A percentile compares a stretch with the other conserved stretches of the same genome.
phyloP scores from a whole-genome alignment of 2,888 invertebrate genomes.

The Nasonovia ribisnigri region DNA sequence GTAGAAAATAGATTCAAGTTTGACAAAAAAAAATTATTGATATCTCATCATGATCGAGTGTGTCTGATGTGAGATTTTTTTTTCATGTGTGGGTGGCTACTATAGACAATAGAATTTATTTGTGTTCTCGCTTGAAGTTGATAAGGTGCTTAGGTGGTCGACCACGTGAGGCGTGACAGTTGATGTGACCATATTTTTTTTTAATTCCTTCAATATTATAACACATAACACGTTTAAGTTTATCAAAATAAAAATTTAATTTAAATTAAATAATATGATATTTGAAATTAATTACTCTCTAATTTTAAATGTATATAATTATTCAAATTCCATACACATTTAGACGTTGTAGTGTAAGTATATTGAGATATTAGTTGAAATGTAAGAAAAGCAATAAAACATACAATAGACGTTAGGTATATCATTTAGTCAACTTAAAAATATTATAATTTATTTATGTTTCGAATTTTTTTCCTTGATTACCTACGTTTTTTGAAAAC shows the following conservation, averaged over 20 bases:
- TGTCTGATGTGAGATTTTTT: not conserved
- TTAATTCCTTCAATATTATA: not conserved
- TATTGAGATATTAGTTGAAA: not conserved
- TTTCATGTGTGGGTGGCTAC: fast-evolving
- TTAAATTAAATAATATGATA: not conserved
- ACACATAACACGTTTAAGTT: not conserved
- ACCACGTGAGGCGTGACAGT: not conserved
- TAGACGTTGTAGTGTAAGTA: too few species aligned
- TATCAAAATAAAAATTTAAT: too few species aligned
- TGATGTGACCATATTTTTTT: too few species aligned
- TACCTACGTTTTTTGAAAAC: not conserved
- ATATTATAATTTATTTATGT: too few species aligned
- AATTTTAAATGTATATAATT: not conserved
- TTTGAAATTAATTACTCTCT: not conserved
- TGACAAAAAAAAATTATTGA: not conserved
- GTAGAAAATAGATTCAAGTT: too few species aligned
- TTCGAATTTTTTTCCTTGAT: not conserved
- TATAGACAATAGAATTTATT: not conserved
- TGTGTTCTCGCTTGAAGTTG: not conserved
- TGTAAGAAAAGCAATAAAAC: not conserved
- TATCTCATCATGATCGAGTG: not conserved
- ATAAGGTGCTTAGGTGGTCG: not conserved
- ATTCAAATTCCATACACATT: not conserved
- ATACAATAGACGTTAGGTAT: too few species aligned
- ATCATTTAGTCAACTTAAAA: too few species aligned